phyloP scores from a whole-genome alignment of 2,888 invertebrate genomes.

The Cheilosia scutellata region DNA sequence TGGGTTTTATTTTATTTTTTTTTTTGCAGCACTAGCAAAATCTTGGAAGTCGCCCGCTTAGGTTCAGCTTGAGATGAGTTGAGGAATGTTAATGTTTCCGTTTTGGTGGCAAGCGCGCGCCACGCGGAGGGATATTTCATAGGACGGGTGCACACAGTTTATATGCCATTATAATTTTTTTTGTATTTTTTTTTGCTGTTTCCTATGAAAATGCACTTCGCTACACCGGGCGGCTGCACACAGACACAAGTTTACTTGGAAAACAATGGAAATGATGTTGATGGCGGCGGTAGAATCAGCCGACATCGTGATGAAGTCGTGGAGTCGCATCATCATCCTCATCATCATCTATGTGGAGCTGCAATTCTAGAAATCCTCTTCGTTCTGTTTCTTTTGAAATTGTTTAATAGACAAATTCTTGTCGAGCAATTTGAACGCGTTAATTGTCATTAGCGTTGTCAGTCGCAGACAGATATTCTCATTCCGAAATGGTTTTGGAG shows the following conservation, averaged over 20 bases:
- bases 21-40: conserved; percentile 42
- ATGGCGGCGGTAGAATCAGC: conserved; percentile 21
- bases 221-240: conserved; percentile 3
- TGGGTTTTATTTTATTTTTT: conserved; percentile 14
- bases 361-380: conserved; percentile 59
- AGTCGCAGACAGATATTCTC: conserved; percentile 61
- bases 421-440: conserved; percentile 72
- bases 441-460: conserved; percentile 71
- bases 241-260: conserved; percentile 43
- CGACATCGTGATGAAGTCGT: conserved; percentile 33
- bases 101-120: conserved; percentile 21
- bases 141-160: conserved; percentile 51
- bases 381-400: conserved; percentile 67
- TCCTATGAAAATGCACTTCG: conserved; percentile 61
- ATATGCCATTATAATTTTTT: conserved; percentile 16
- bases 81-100: conserved; percentile 75
- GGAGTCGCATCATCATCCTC: conserved; percentile 31
- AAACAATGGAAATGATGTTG: conserved; percentile 61
- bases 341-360: conserved; percentile 15
- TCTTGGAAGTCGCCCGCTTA: conserved; percentile 69
- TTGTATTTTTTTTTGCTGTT: conserved; percentile 27
- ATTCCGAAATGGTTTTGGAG: conserved; percentile 12
- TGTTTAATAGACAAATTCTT: conserved; percentile 74
- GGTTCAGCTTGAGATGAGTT: conserved; percentile 68
- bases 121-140: conserved; percentile 18